Conservation (phyloP, 2,113 vertebrate species). For the Mirza zaza region DNA sequence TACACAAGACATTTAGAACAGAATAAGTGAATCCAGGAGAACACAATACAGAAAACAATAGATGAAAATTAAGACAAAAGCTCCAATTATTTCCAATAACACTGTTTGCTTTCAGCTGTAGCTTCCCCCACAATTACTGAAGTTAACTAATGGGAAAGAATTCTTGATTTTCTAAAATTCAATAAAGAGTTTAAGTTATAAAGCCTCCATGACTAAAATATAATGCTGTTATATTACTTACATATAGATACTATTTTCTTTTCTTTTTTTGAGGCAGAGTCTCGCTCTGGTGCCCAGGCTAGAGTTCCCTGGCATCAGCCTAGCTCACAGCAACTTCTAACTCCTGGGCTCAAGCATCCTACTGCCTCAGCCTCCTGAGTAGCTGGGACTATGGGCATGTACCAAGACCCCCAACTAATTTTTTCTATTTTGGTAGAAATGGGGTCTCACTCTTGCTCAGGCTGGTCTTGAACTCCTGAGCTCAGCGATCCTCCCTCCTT, state of each 20-base stretch:
- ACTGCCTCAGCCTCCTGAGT: too few species aligned
- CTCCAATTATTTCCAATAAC: neutral
- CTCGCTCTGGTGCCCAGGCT: too few species aligned
- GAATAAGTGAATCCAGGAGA: neutral
- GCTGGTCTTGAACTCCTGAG: too few species aligned
- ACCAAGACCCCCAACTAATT: too few species aligned
- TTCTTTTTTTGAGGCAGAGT: neutral
- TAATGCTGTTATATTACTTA: neutral
- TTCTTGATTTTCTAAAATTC: neutral
- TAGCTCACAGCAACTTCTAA: too few species aligned
- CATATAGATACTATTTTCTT: neutral
- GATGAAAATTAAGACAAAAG: neutral
- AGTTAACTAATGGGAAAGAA: neutral
- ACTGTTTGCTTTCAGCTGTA: neutral
- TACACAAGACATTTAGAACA: neutral
- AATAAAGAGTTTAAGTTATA: neutral
- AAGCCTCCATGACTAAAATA: neutral
- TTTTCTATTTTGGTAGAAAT: too few species aligned
- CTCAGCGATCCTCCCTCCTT: too few species aligned
- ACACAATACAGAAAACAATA: neutral
- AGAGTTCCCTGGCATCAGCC: too few species aligned
- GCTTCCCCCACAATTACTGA: neutral
- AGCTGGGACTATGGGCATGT: too few species aligned
- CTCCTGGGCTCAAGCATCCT: too few species aligned
- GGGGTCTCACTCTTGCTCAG: too few species aligned